Percentiles rank a stretch among this genome's conserved stretches.
These are phyloP conservation scores for Sturnus vulgaris DNA, from an alignment of 2,113 vertebrate genomes.

Conservation along the genomic window DNA sequence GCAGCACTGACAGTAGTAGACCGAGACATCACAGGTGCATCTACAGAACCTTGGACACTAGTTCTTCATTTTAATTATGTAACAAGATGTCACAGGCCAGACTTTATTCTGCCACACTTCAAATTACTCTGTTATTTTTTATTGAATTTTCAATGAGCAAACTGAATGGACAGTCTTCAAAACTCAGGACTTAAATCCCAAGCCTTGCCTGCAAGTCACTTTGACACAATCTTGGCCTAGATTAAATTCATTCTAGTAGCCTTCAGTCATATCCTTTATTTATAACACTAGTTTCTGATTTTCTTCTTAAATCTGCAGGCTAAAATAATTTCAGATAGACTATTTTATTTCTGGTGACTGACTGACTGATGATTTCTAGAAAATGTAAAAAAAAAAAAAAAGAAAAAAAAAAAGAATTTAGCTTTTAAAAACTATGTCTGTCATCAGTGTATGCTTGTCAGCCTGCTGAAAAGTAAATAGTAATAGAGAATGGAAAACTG, in stretches of 20 bases:
- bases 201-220: neutral
- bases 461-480: neutral
- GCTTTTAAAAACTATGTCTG: neutral
- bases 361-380: neutral
- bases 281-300: neutral
- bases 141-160: neutral
- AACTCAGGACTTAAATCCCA: neutral
- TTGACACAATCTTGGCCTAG: neutral
- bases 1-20: neutral
- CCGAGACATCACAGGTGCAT: accelerated
- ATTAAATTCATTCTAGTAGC: neutral
- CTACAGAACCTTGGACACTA: neutral
- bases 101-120: neutral
- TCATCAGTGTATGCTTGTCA: neutral
- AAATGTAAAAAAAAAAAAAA: neutral
- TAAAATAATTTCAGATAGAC: neutral
- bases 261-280: neutral
- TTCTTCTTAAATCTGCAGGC: neutral
- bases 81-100: neutral
- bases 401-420: neutral
- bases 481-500: neutral
- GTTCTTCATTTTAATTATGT: neutral
- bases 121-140: neutral
- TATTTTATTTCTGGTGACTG: neutral
- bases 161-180: neutral